Percentiles rank a stretch among this genome's conserved stretches.
phyloP scores from a whole-genome alignment of 2,888 invertebrate species.

The Lepidochitona cinerea region DNA sequence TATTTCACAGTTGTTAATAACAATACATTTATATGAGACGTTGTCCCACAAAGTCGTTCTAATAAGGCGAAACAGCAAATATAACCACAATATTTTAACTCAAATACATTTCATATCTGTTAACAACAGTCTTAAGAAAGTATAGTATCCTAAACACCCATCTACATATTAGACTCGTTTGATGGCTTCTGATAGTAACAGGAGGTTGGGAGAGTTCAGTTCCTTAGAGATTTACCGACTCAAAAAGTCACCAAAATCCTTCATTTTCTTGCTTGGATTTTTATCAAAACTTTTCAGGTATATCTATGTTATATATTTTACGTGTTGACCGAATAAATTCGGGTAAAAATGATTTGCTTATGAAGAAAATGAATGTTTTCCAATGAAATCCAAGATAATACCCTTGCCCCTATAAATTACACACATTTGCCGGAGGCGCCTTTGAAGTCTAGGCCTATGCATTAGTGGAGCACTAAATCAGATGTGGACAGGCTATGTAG shows the following conservation, averaged over 20 bases:
- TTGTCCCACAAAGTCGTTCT: no score
- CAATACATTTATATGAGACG: no score
- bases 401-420: constrained; percentile 53
- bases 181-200: constrained; percentile 51
- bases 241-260: neutral
- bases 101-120: no score
- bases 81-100: no score
- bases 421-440: constrained; percentile 47
- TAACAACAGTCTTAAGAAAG: no score
- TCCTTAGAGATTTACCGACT: constrained; percentile 44
- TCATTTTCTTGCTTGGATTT: neutral
- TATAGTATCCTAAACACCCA: constrained; percentile 1
- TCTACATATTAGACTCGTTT: constrained; percentile 14
- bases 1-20: no score
- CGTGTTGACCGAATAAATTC: no score
- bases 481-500: constrained; percentile 4
- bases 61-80: no score
- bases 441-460: constrained; percentile 49
- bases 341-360: no score
- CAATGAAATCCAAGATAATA: constrained; percentile 43
- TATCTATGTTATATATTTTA: no score
- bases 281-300: neutral
- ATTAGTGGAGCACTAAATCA: constrained; percentile 43
- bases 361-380: no score
- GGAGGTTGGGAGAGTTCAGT: constrained; percentile 51